Percentiles rank a stretch among this genome's conserved stretches.
Conservation (phyloP, 2,888 invertebrate genomes). For the Agrotis exclamationis region DNA sequence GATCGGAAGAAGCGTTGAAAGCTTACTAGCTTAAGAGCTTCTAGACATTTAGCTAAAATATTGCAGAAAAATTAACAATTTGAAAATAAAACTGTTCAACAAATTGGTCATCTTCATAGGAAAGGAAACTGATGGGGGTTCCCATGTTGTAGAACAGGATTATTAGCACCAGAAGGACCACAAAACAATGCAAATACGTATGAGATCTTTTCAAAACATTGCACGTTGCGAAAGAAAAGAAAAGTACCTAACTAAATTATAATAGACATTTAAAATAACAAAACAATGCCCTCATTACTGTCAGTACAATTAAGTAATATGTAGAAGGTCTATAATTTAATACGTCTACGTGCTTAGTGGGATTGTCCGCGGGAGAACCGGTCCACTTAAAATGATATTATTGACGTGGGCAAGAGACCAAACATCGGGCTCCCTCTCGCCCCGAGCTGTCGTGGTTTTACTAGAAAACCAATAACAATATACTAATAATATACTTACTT, state of each 20-base stretch:
- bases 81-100: background rate
- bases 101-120: too few relatives aligned
- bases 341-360: conserved; percentile 75
- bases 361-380: conserved; percentile 80
- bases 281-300: conserved; percentile 53
- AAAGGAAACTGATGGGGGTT: too few relatives aligned
- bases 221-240: conserved; percentile 14
- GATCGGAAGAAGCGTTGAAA: background rate
- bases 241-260: conserved; percentile 19
- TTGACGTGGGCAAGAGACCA: conserved; percentile 77
- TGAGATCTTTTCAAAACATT: conserved; percentile 8
- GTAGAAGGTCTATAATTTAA: conserved; percentile 71
- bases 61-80: background rate
- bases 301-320: conserved; percentile 60
- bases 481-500: conserved; percentile 63
- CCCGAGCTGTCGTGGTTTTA: conserved; percentile 66
- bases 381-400: conserved; percentile 86
- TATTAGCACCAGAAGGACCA: background rate
- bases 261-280: conserved; percentile 47
- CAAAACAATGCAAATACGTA: background rate
- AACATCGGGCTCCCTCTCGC: conserved; percentile 56
- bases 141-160: background rate
- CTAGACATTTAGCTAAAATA: background rate
- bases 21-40: background rate
- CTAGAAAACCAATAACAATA: conserved; percentile 65